These are phyloP conservation scores for Chiloscyllium punctatum DNA, from an alignment of 2,797 vertebrate genomes.

Conservation along the genomic window DNA sequence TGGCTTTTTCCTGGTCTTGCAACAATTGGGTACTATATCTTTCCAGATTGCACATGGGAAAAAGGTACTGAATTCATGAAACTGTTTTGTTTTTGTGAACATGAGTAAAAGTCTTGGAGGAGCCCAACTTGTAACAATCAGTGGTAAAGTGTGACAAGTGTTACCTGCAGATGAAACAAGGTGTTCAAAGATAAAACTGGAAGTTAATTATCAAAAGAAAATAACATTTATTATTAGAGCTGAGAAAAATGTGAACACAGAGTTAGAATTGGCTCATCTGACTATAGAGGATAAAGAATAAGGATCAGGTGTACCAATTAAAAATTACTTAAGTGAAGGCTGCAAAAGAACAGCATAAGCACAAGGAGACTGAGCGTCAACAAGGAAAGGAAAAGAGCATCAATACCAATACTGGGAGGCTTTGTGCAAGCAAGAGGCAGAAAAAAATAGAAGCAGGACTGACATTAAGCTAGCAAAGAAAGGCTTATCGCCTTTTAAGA, in stretches of 20 bases:
- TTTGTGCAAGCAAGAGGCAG: constrained; percentile 10
- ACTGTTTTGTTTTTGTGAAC: neutral
- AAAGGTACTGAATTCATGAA: neutral
- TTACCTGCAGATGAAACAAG: neutral
- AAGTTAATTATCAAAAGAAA: neutral
- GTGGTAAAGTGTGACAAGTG: neutral
- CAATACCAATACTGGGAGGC: constrained; percentile 6
- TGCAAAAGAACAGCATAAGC: neutral
- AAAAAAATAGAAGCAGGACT: neutral
- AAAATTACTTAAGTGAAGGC: neutral
- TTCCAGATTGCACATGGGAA: neutral
- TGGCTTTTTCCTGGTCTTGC: neutral
- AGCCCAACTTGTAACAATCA: neutral
- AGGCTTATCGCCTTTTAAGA: constrained; percentile 28
- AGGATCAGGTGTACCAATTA: neutral
- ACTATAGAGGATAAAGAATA: neutral
- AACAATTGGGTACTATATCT: neutral
- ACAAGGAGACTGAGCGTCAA: neutral
- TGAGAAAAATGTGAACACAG: neutral
- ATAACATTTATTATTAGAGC: neutral
- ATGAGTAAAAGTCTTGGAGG: neutral
- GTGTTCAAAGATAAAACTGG: neutral
- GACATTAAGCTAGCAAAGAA: constrained; percentile 19
- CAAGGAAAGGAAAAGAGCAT: neutral
- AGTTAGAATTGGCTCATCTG: neutral